Conservation (phyloP, 1,140 invertebrate species). For the Halictus rubicundus region DNA sequence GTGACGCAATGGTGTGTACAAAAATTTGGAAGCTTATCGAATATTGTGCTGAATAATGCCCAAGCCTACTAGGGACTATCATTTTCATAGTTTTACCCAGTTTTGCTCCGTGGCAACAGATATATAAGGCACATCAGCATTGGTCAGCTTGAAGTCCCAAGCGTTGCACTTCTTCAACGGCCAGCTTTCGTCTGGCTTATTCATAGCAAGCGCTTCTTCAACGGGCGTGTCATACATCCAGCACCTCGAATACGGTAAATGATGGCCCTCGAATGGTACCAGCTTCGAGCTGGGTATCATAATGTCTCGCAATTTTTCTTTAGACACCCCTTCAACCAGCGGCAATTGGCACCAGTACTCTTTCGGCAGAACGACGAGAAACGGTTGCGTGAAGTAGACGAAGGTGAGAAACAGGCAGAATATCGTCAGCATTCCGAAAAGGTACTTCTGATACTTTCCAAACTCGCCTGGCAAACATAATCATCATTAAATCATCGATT, state of each 20-base stretch:
- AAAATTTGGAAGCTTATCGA: too few species aligned
- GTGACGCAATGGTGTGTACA: too few species aligned
- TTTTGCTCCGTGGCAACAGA: slow-evolving; percentile 50
- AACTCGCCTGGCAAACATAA: slow-evolving; percentile 48
- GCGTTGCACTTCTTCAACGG: slow-evolving; percentile 52
- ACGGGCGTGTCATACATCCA: slow-evolving; percentile 60
- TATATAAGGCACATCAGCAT: slow-evolving; percentile 47
- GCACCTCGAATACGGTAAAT: slow-evolving; percentile 55
- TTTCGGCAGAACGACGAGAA: slow-evolving; percentile 47
- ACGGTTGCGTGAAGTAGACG: slow-evolving; percentile 59
- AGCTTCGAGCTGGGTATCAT: slow-evolving; percentile 46
- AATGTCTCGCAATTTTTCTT: slow-evolving; percentile 32
- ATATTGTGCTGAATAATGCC: too few species aligned
- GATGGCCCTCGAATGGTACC: slow-evolving; percentile 49
- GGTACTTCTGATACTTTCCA: slow-evolving; percentile 53
- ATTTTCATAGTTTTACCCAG: slow-evolving; percentile 44
- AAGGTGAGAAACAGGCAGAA: slow-evolving; percentile 54
- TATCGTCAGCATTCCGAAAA: slow-evolving; percentile 49
- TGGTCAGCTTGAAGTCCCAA: slow-evolving; percentile 57
- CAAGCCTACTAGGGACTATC: too few species aligned
- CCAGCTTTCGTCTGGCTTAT: slow-evolving; percentile 37
- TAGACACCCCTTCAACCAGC: background rate
- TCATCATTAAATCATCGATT: too few species aligned
- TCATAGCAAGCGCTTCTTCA: slow-evolving; percentile 9
- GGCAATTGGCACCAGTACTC: slow-evolving; percentile 61